Evolutionary conservation across 2,113 vertebrate genomes (phyloP), one percentile per base, ranked within the genome.

Genomic region (Phalacrocorax brasilianus): DNA sequence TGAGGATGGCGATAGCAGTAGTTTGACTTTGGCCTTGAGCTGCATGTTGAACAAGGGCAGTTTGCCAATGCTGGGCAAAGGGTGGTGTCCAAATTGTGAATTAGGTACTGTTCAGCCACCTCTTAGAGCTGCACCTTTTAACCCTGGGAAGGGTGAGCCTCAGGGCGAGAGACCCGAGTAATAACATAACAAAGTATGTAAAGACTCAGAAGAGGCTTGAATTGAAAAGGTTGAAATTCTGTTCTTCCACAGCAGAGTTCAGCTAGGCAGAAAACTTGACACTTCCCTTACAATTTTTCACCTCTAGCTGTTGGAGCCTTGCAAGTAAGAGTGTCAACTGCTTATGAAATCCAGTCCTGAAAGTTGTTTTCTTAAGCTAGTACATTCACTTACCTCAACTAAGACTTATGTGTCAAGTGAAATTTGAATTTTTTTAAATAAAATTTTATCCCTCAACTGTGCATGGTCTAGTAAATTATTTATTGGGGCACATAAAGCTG

Each of bases 371-470:
- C 79, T 76, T 89, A 94, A 97, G 94, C 95, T 95, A 85, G 84
- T 61, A 87, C 66, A 28, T 61, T 88, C 87, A 95, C 74, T 97
- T 97, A 97, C 97, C 97, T 97, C 97, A 97, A 75, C 56, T 28
- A 35, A 82, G 86, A 93, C 38, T 58, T 91, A 35, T 0, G 28
- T 94, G 82, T 96, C 90, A 95, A 95, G 90, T 88, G 85, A 94
- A 83, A 80, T 89, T 56, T 88, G 79, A 66, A 8, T 70, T 94
- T 95, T 87, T 96, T 91, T 85, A 4, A 97, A 95, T 95, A 97
- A 97, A 93, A 67, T 66, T 97, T 89, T 85, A 91, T 94, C 66
- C 87, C 59, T 94, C 26, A 88, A 12, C 38, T 17, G 14, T 47
- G 40, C 59, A 23, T 65, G 42, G 47, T 86, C 79, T 71, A 47